These are phyloP conservation scores for Azorinus chamasolen DNA, from an alignment of 2,888 invertebrate genomes.

Conservation along the genomic window DNA sequence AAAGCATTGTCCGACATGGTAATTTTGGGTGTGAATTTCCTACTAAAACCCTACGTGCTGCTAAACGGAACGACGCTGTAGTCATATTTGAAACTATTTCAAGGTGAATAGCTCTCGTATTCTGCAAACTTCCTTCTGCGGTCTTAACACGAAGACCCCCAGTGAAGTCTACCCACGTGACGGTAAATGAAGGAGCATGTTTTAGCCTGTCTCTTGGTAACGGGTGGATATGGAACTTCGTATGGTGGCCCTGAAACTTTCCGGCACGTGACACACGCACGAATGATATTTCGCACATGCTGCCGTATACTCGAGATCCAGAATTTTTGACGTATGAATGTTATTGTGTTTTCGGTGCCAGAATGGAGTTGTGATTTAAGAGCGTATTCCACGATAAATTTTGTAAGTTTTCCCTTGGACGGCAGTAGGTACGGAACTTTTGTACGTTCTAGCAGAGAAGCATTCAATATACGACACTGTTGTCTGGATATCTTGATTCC, in stretches of 20 bases:
- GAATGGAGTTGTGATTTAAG: constrained; percentile 1
- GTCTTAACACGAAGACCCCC: too few relatives aligned
- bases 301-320: background rate
- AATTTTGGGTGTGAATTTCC: background rate
- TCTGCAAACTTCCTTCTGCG: background rate
- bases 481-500: constrained; percentile 1
- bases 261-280: background rate
- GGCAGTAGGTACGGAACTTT: background rate
- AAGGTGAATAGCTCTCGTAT: background rate
- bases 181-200: background rate
- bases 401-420: background rate
- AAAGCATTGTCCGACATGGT: background rate
- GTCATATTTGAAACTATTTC: background rate
- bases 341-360: background rate
- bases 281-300: background rate
- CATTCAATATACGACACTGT: background rate
- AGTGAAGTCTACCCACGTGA: too few relatives aligned
- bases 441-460: background rate
- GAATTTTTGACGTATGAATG: background rate
- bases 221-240: background rate
- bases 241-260: background rate
- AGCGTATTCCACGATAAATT: background rate
- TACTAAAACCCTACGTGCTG: background rate
- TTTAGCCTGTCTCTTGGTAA: background rate
- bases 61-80: background rate